Percentiles rank a stretch among this genome's conserved stretches.
phyloP scores from a whole-genome alignment of 2,113 vertebrate species.

The Stegostoma tigrinum region DNA sequence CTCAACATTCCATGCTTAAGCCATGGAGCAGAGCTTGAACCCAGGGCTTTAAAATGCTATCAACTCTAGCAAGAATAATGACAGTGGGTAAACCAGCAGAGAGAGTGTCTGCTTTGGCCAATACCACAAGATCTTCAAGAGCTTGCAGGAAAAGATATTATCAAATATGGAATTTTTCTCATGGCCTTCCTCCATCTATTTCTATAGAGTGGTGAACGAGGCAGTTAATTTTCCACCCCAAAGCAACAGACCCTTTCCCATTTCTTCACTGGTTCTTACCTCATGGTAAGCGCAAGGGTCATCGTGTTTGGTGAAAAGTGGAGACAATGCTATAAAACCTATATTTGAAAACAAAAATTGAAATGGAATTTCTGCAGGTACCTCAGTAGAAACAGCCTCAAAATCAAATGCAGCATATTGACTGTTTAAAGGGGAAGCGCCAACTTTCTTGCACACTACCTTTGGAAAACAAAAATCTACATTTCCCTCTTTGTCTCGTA shows the following conservation, averaged over 20 bases:
- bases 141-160: background rate
- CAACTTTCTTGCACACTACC: background rate
- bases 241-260: background rate
- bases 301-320: background rate
- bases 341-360: background rate
- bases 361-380: background rate
- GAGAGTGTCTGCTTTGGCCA: background rate
- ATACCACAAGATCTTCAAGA: background rate
- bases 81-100: background rate
- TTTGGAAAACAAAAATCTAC: background rate
- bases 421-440: background rate
- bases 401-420: background rate
- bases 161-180: background rate
- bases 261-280: background rate
- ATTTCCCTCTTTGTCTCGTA: background rate
- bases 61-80: background rate
- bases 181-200: background rate
- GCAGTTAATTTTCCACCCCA: background rate
- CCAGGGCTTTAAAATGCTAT: too few relatives aligned
- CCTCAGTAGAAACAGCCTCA: background rate
- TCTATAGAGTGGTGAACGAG: background rate
- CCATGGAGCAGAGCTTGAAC: too few relatives aligned
- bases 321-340: background rate
- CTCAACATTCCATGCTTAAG: too few relatives aligned
- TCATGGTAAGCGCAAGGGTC: background rate